Evolutionary conservation across 1,140 invertebrate genomes (phyloP), one percentile per base, ranked within the genome.

Genomic region (Cryptotermes secundus): DNA sequence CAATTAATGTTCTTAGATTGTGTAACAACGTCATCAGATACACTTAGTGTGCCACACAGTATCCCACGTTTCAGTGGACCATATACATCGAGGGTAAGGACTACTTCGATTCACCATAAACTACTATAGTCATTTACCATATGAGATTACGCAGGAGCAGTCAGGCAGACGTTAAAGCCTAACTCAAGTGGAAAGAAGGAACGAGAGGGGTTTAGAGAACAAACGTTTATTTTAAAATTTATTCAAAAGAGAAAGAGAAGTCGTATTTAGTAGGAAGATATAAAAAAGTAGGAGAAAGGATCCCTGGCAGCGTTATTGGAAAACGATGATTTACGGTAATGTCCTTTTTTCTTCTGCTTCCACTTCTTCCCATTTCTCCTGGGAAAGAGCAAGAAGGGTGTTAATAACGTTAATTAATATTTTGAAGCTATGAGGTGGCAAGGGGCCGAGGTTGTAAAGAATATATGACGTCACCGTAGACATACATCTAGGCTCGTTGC

Each of bases 271-370:
- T 81, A 36, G 84, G 80, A 85, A 85, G 86, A 86, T 49, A 45
- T 80, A 87, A 72, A 72, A 72, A 72, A n/a, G 6, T 31, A 26
- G 59, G 86, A 86, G 87, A 87, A 89, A 89, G 89, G 88, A 90
- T 87, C 86, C 87, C 88, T 88, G 89, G 88, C 88, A 90, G 88
- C 89, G 88, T 89, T 90, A 91, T 90, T 90, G 90, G 90, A 90
- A 91, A 90, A 90, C 89, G 90, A 90, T 90, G 90, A 91, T 90
- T 90, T 90, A 91, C 90, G 89, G 89, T 90, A 90, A 90, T 90
- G 89, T 89, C 86, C 45, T 88, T 79, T n/a, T 80, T 65, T 38
- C 81, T 81, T 81, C 80, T 38, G 26, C 80, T 34, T 49, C 80
- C 22, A 9, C 80, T 24, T 26, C 3, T 42, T 12, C 38, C 53